Conservation (phyloP, 1,140 invertebrate species). For the Atta texana region DNA sequence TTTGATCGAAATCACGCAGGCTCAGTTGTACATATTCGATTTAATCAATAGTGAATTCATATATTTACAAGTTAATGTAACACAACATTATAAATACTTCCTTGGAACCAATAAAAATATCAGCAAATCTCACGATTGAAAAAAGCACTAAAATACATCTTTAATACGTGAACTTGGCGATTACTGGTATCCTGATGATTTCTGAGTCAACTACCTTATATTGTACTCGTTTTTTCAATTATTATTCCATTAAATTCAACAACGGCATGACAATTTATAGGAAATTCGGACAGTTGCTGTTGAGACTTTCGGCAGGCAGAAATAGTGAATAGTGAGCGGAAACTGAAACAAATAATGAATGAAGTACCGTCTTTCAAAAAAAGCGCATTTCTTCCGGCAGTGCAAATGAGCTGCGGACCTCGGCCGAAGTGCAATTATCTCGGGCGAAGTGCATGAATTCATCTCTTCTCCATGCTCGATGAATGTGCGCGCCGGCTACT, state of each 20-base stretch:
- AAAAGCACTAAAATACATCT: too few species aligned
- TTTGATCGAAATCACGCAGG: too few species aligned
- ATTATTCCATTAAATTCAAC: constrained; percentile 23
- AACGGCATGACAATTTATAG: not conserved
- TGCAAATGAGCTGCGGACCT: constrained; percentile 64
- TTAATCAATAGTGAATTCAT: too few species aligned
- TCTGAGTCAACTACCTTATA: too few species aligned
- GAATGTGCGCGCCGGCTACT: constrained; percentile 44
- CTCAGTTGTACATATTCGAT: too few species aligned
- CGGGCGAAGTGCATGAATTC: constrained; percentile 70
- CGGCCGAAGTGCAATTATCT: constrained; percentile 68
- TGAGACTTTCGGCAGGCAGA: constrained; percentile 2
- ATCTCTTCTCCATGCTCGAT: constrained; percentile 66
- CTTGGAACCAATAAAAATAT: too few species aligned
- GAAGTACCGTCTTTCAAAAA: constrained; percentile 49
- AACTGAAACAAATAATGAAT: constrained; percentile 45
- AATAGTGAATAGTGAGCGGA: constrained; percentile 31
- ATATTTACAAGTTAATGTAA: too few species aligned
- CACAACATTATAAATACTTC: too few species aligned
- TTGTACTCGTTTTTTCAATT: not conserved
- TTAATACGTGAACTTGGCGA: too few species aligned
- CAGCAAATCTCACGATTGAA: too few species aligned
- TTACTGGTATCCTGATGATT: too few species aligned
- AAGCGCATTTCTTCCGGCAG: constrained; percentile 56
- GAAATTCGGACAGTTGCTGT: not conserved